Evolutionary conservation across 64 coral and sea anemone species (phyloP).

Genomic region (Stichodactyla helianthus): DNA sequence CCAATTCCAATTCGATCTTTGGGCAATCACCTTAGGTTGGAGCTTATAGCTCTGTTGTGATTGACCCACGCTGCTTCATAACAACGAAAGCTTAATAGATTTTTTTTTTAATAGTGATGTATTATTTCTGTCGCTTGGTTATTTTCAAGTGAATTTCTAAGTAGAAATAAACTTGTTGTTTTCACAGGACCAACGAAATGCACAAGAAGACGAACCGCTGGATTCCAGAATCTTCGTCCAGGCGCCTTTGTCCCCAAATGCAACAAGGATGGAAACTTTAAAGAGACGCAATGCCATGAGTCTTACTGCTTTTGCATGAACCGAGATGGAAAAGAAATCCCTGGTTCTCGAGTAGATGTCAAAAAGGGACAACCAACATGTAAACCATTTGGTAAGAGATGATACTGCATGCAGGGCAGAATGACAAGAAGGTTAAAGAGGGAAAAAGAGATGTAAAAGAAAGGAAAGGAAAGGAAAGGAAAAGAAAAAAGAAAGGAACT

Average conservation of each 20-base stretch:
- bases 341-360: not conserved
- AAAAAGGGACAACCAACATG: not conserved
- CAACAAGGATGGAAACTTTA: conserved; percentile 9
- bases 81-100: no score
- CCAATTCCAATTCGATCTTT: no score
- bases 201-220: not conserved
- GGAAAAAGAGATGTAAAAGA: not conserved
- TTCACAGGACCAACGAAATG: conserved; percentile 7
- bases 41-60: no score
- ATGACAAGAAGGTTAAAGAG: not conserved
- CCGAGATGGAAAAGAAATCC: conserved; percentile 43
- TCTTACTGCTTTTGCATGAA: conserved; percentile 68
- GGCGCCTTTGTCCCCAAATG: conserved; percentile 7
- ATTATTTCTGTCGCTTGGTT: no score
- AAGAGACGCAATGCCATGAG: conserved; percentile 28
- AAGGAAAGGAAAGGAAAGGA: not conserved
- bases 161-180: not conserved
- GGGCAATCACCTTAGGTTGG: no score
- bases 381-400: not conserved
- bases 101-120: not conserved
- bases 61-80: no score
- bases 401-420: no score
- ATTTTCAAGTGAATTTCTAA: no score
- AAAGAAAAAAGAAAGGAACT: not conserved
- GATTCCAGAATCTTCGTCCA: not conserved